A percentile compares a stretch with the other conserved stretches of the same genome.
Conservation (phyloP, 2,888 invertebrate genomes). For the Melipona beecheii region DNA sequence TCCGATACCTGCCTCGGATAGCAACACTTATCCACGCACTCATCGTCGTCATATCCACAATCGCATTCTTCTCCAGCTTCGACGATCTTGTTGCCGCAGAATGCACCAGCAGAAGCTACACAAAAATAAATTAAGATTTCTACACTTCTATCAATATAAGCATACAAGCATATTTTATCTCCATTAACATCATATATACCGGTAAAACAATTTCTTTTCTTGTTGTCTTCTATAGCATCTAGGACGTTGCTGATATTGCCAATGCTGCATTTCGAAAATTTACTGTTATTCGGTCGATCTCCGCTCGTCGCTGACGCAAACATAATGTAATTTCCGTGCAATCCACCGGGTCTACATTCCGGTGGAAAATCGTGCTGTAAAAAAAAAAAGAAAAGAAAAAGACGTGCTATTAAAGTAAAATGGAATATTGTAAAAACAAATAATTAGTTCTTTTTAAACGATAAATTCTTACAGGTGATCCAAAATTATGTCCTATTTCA, state of each 20-base stretch:
- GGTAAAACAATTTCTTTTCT: conserved; percentile 97
- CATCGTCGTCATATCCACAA: conserved; percentile 96
- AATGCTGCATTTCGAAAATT: conserved; percentile 97
- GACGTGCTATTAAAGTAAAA: background rate
- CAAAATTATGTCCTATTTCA: conserved; percentile 99
- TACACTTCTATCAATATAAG: background rate
- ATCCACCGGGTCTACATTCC: conserved; percentile 95
- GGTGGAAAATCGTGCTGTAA: conserved; percentile 96
- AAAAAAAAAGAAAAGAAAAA: conserved; percentile 59
- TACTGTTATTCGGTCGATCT: conserved; percentile 98
- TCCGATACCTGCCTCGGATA: conserved; percentile 93
- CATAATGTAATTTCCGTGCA: conserved; percentile 99
- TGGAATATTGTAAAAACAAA: background rate
- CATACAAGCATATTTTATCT: background rate
- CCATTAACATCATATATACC: conserved; percentile 79
- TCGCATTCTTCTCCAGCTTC: conserved; percentile 99
- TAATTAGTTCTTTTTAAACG: too few relatives aligned
- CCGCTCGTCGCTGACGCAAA: conserved; percentile 99
- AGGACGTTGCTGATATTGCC: conserved; percentile 97
- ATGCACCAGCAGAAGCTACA: conserved; percentile 88
- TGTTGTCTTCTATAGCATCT: conserved; percentile 95
- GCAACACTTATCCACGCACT: conserved; percentile 97
- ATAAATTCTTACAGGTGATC: conserved; percentile 92
- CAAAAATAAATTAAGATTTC: background rate
- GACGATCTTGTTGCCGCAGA: conserved; percentile 99